phyloP scores from a whole-genome alignment of 2,113 vertebrate genomes.

The Loxodonta africana region DNA sequence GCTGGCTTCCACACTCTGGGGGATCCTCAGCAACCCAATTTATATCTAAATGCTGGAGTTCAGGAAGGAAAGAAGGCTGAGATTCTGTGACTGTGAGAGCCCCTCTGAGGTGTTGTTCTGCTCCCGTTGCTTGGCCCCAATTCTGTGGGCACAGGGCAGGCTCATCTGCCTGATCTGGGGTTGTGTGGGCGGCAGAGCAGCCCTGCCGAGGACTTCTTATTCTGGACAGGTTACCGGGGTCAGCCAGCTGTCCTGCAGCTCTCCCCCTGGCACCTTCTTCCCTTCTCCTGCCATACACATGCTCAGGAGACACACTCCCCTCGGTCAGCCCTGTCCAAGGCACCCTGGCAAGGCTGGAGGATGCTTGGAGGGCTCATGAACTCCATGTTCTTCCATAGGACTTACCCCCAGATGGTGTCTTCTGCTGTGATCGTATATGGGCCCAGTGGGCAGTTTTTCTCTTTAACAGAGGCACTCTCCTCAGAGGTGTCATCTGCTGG shows the following conservation, averaged over 20 bases:
- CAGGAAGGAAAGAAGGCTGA: background rate
- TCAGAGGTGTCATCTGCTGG: background rate
- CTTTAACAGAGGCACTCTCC: background rate
- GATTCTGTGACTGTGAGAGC: background rate
- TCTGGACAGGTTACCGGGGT: background rate
- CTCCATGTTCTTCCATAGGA: background rate
- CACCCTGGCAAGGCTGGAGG: background rate
- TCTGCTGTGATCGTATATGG: rapidly evolving
- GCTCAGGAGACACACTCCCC: background rate
- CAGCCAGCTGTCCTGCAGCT: background rate
- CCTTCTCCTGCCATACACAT: background rate
- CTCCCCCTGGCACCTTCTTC: background rate
- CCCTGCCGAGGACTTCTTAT: background rate
- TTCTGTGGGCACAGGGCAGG: background rate
- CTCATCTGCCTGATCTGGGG: background rate
- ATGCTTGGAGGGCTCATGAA: background rate
- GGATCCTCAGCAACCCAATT: too few relatives aligned
- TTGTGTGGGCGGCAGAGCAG: background rate
- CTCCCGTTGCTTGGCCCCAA: too few relatives aligned
- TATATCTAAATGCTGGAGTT: background rate
- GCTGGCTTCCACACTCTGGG: background rate
- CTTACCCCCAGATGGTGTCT: background rate
- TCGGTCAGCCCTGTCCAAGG: background rate
- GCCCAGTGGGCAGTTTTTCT: background rate
- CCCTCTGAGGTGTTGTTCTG: background rate